These are phyloP conservation scores for Nothocercus nigrocapillus DNA, from an alignment of 2,113 vertebrate species.

Conservation along the genomic window DNA sequence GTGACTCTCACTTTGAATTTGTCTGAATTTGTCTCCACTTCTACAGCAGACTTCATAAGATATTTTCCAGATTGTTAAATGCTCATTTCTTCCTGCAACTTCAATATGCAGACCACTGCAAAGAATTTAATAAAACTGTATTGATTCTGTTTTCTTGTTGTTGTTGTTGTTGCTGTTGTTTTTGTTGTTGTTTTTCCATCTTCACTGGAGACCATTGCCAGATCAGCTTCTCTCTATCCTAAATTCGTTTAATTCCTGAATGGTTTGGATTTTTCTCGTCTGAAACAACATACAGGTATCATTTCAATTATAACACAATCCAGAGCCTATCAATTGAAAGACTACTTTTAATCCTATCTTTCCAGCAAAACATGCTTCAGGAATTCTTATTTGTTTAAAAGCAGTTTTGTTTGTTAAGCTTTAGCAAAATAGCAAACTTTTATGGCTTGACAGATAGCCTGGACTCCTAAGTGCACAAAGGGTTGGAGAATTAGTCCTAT, in stretches of 20 bases:
- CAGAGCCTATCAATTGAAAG: background rate
- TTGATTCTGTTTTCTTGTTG: too few relatives aligned
- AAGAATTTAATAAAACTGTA: too few relatives aligned
- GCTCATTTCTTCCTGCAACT: background rate
- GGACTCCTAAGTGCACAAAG: background rate
- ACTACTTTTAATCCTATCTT: background rate
- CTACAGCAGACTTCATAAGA: fast-evolving
- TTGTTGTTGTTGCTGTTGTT: too few relatives aligned
- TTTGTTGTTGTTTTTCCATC: too few relatives aligned
- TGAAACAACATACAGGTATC: background rate
- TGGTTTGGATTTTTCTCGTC: background rate
- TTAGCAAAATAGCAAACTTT: background rate
- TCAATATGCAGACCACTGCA: too few relatives aligned
- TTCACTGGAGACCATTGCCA: background rate
- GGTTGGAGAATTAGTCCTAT: background rate
- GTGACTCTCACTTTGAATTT: background rate
- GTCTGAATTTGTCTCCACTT: background rate
- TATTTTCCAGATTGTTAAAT: background rate
- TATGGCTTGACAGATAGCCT: background rate
- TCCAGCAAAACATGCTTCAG: background rate
- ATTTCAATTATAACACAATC: background rate
- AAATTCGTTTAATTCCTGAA: background rate
- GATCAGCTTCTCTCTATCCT: background rate
- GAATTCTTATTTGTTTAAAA: background rate
- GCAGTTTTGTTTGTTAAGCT: background rate